phyloP scores from a whole-genome alignment of 2,888 invertebrate genomes.

The Aradus depressus region DNA sequence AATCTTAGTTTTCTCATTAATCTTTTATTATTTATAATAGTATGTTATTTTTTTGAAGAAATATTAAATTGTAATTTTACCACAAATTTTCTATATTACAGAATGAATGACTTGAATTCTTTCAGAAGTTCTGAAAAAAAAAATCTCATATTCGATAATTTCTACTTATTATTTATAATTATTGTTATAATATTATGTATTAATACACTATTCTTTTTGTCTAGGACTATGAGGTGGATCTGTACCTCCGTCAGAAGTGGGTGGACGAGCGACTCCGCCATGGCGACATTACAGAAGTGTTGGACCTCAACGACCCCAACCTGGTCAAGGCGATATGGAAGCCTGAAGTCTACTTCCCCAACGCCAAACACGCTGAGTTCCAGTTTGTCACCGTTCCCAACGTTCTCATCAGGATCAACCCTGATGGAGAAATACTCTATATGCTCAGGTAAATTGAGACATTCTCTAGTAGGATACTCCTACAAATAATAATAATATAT shows the following conservation, averaged over 20 bases:
- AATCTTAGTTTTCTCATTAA: no score
- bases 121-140: no score
- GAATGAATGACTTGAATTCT: no score
- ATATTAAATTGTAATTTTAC: no score
- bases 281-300: constrained; percentile 37
- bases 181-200: no score
- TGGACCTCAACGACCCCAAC: constrained; percentile 41
- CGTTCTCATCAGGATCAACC: constrained; percentile 41
- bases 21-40: no score
- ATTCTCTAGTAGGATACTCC: no score
- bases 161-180: no score
- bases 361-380: constrained; percentile 41
- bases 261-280: constrained; percentile 39
- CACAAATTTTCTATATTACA: no score
- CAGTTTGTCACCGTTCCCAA: constrained; percentile 43
- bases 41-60: no score
- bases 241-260: constrained; percentile 42
- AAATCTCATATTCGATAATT: no score
- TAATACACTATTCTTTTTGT: background rate
- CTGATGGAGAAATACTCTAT: constrained; percentile 40
- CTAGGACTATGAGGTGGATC: constrained; percentile 43
- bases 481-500: background rate
- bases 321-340: constrained; percentile 41
- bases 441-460: constrained; percentile 38
- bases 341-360: constrained; percentile 41